Evolutionary conservation across 2,888 invertebrate species (phyloP).

Genomic region (Allacma fusca): DNA sequence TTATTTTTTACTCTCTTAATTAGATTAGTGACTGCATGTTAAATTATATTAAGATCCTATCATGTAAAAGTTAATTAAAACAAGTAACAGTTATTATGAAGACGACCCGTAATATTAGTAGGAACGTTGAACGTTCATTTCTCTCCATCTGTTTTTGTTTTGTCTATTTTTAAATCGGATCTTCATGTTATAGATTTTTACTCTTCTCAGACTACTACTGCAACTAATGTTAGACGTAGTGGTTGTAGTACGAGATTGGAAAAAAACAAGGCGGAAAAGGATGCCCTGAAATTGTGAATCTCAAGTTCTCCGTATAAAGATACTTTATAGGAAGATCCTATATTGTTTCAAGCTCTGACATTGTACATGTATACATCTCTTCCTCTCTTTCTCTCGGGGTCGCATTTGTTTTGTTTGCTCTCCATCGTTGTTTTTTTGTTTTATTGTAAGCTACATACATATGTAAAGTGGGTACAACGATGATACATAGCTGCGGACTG

Average conservation of each 20-base stretch:
- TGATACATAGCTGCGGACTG: background rate
- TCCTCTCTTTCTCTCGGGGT: background rate
- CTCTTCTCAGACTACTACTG: background rate
- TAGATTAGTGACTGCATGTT: background rate
- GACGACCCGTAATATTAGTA: background rate
- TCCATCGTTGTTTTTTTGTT: background rate
- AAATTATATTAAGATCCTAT: conserved; percentile 23
- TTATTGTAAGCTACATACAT: background rate
- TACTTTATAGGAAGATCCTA: background rate
- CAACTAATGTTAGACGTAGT: background rate
- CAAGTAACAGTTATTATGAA: conserved; percentile 23
- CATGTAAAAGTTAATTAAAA: conserved; percentile 28
- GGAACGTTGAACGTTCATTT: too few relatives aligned
- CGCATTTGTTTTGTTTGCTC: background rate
- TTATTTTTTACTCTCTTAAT: background rate
- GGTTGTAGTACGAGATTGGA: background rate
- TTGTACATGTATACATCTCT: background rate
- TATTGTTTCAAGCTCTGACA: conserved; percentile 5
- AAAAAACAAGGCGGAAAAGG: background rate
- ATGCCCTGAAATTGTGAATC: background rate
- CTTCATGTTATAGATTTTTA: conserved; percentile 26
- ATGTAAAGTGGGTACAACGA: background rate
- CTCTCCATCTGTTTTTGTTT: conserved; percentile 29
- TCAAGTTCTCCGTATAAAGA: background rate
- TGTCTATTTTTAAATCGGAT: conserved; percentile 30